Evolutionary conservation across 1,140 invertebrate species (phyloP).

Genomic region (Tetramorium simillimum): DNA sequence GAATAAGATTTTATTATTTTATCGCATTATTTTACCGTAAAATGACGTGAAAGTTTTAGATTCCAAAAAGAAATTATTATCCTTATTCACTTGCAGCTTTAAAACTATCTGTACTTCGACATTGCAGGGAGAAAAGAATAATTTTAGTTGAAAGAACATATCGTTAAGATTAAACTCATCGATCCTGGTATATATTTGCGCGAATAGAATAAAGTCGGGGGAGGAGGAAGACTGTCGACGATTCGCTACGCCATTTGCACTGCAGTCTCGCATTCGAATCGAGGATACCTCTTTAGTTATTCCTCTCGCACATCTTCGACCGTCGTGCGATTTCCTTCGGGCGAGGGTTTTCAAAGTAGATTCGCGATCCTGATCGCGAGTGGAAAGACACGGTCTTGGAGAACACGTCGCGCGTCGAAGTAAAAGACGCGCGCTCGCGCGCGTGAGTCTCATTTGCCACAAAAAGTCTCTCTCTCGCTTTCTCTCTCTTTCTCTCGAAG

Average conservation of each 20-base stretch:
- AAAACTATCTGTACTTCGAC: not conserved
- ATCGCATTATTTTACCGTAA: too few relatives aligned
- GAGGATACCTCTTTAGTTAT: constrained; percentile 74
- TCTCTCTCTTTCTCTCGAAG: constrained; percentile 12
- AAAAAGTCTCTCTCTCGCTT: not conserved
- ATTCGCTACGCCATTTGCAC: constrained; percentile 57
- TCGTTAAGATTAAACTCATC: not conserved
- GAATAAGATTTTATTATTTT: not conserved
- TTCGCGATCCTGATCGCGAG: constrained; percentile 36
- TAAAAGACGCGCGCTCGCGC: not conserved
- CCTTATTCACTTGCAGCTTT: not conserved
- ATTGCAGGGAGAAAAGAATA: not conserved
- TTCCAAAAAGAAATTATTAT: not conserved
- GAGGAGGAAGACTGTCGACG: constrained; percentile 16
- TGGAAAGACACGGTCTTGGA: constrained; percentile 49
- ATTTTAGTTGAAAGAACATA: not conserved
- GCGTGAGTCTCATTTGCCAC: constrained; percentile 8
- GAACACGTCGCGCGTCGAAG: constrained; percentile 37
- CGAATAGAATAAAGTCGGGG: constrained; percentile 34
- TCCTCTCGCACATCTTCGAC: constrained; percentile 68
- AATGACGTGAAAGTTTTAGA: not conserved
- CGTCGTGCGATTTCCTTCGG: constrained; percentile 74
- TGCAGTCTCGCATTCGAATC: constrained; percentile 67
- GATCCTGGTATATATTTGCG: not conserved
- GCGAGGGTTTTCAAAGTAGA: constrained; percentile 63